These are phyloP conservation scores for Argyrosomus regius DNA, from an alignment of 2,797 vertebrate species.

Conservation along the genomic window DNA sequence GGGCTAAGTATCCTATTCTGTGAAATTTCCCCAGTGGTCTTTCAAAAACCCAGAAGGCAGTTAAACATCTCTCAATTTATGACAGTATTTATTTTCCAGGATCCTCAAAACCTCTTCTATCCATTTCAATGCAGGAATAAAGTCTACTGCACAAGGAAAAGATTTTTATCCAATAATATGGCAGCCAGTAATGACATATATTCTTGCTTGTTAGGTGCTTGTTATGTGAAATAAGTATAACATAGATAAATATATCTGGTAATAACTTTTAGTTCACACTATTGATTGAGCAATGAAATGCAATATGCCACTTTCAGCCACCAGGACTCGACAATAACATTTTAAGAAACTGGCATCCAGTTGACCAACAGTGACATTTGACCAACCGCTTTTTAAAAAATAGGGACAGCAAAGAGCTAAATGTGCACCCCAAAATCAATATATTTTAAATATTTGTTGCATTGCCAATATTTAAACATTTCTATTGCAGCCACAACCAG, in stretches of 20 bases:
- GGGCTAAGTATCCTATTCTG: neutral
- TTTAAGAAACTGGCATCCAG: too few species aligned
- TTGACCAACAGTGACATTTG: too few species aligned
- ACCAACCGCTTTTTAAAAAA: too few species aligned
- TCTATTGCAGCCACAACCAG: too few species aligned
- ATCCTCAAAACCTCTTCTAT: neutral
- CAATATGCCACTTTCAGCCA: neutral
- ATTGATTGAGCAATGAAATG: neutral
- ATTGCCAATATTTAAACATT: too few species aligned
- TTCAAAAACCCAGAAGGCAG: neutral
- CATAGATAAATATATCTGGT: neutral
- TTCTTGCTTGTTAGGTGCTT: neutral
- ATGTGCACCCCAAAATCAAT: too few species aligned
- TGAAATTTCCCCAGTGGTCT: neutral
- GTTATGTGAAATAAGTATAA: neutral
- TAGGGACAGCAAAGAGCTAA: too few species aligned
- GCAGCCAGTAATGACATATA: neutral
- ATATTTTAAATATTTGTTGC: too few species aligned
- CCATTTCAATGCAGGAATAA: neutral
- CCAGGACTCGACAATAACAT: too few species aligned
- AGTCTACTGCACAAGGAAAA: neutral
- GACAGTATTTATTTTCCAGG: neutral
- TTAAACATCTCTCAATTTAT: slow-evolving; percentile 13
- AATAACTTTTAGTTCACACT: neutral
- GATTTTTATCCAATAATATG: neutral